Base-by-base conservation (phyloP, 35 echinoderm and acorn worm species). In the Lytechinus variegatus region DNA sequence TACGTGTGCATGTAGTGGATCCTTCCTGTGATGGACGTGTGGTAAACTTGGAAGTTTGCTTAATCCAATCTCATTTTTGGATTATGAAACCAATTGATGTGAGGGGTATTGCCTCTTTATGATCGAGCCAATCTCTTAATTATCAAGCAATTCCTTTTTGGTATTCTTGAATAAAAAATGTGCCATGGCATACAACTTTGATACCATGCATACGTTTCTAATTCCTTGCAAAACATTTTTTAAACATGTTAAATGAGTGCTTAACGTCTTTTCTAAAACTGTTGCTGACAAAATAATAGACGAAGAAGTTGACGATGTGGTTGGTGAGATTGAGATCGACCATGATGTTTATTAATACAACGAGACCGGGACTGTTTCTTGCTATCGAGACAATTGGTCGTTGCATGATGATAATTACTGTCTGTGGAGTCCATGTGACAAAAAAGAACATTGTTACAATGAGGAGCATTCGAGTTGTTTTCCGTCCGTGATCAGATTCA, bases 271-370 rank as follows among this genome's bases (percentile, higher is more conserved):
- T 90, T 27, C 52, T 28, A 44, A 90, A 90, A 54, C 88, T 90
- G 88, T 90, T 54, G 88, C 52, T 90, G 28, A 21, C 88, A 10
- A 28, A 52, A 54, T 54, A 90, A 10, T 90, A 90, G 10, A 90
- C 88, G 88, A 90, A 90, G 88, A 90, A 90, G 88, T 90, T 90
- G 29, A 90, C 88, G 88, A 54, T 90, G 88, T 90, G 88, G 27
- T 90, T 90, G 27, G 88, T 90, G 29, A 90, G 88, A 9, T 27
- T 44, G 27, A 90, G 66, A 79, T 16, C 66, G 66, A 79, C 6
- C 14, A 79, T 16, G 6, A 79, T 79, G 66, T 79, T 79, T 8
- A 79, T 79, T 19, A 79, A 24, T 6, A 5, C 24, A 24, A 7
- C 19, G 8, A 79, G n/a, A 24, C 66, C 66, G 6, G 16, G 19